Evolutionary conservation across 1,140 invertebrate species (phyloP).

Genomic region (Drosophila seguyi): DNA sequence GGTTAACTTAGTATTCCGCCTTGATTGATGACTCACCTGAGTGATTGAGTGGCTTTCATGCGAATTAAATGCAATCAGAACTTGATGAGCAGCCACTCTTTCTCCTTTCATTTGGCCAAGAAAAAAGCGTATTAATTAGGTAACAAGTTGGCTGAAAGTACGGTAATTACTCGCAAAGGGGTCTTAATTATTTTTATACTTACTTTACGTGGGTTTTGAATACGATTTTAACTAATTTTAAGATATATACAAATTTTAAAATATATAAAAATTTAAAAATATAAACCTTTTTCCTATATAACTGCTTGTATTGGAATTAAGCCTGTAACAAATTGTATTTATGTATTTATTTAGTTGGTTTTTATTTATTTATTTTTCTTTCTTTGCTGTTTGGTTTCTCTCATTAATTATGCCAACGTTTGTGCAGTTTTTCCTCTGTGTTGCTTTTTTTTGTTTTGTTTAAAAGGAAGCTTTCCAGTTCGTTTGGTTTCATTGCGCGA

Average conservation of each 20-base stretch:
- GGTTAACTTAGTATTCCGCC: slow-evolving; percentile 1
- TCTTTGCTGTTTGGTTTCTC: slow-evolving; percentile 55
- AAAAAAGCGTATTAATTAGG: slow-evolving; percentile 13
- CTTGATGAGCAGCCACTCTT: slow-evolving; percentile 24
- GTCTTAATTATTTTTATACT: background rate
- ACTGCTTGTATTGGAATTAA: background rate
- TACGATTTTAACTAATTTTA: background rate
- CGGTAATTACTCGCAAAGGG: slow-evolving; percentile 4
- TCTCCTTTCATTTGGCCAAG: slow-evolving; percentile 4
- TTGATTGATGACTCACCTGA: slow-evolving; percentile 32
- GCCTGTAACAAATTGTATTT: slow-evolving; percentile 16
- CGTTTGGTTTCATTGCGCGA: slow-evolving; percentile 70
- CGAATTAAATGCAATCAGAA: slow-evolving; percentile 41
- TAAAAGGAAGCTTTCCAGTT: slow-evolving; percentile 77
- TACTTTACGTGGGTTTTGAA: background rate
- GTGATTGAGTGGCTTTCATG: slow-evolving; percentile 18
- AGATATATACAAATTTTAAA: too few relatives aligned
- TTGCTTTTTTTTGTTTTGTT: too few relatives aligned
- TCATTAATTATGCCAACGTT: slow-evolving; percentile 73
- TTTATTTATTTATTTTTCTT: slow-evolving; percentile 1
- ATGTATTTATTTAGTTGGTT: slow-evolving; percentile 15
- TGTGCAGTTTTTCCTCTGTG: slow-evolving; percentile 50
- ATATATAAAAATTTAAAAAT: too few relatives aligned
- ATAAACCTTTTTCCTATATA: background rate
- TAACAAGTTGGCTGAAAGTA: slow-evolving; percentile 12